These are phyloP conservation scores for Lacanobia wlatinum DNA, from an alignment of 2,888 invertebrate genomes.

Conservation along the genomic window DNA sequence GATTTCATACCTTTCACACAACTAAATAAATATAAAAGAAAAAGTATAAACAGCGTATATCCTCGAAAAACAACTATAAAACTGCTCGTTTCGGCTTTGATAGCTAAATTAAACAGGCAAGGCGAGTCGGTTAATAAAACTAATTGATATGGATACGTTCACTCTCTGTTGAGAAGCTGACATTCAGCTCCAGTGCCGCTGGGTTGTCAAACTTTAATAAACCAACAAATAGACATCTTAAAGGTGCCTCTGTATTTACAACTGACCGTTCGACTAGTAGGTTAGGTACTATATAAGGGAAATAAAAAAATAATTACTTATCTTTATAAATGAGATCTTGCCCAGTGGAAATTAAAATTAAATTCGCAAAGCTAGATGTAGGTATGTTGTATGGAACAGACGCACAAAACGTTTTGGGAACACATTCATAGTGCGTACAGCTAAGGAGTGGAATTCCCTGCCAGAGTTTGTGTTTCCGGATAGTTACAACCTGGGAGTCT, in stretches of 20 bases:
- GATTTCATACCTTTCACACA: no score
- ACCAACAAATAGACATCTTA: conserved; percentile 27
- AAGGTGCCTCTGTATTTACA: conserved; percentile 7
- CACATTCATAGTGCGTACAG: no score
- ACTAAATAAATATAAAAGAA: no score
- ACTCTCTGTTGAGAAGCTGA: conserved; percentile 24
- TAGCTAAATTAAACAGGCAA: conserved; percentile 46
- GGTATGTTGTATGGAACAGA: no score
- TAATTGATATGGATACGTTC: conserved; percentile 36
- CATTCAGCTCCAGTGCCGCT: conserved; percentile 28
- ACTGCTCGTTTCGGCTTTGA: background rate
- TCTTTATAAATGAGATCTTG: no score
- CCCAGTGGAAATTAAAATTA: no score
- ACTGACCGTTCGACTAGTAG: background rate
- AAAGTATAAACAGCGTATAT: background rate
- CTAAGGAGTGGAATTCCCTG: no score
- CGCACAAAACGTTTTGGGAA: no score
- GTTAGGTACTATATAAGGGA: background rate
- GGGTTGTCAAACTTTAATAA: conserved; percentile 28
- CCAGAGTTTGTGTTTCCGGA: no score
- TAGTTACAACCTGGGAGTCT: no score
- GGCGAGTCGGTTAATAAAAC: conserved; percentile 53
- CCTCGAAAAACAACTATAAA: conserved; percentile 30
- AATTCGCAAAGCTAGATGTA: no score
- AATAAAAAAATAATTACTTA: no score